These are phyloP conservation scores for Cydia splendana DNA, from an alignment of 1,140 invertebrate species.

Conservation along the genomic window DNA sequence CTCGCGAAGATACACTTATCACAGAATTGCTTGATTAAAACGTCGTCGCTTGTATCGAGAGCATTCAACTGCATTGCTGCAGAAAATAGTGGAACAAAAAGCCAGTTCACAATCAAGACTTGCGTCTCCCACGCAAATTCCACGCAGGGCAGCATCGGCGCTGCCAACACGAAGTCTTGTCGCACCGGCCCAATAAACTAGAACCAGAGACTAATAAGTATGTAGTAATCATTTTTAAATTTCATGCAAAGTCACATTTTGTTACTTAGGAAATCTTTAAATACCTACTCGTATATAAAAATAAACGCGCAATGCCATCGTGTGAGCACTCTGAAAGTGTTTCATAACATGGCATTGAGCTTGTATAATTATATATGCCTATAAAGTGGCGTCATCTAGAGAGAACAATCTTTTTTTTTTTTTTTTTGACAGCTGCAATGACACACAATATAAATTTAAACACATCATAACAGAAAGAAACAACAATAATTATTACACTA, in stretches of 20 bases:
- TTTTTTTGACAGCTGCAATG: too few relatives aligned
- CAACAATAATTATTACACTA: too few relatives aligned
- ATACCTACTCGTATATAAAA: too few relatives aligned
- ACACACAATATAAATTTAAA: too few relatives aligned
- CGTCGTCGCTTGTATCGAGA: background rate
- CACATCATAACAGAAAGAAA: too few relatives aligned
- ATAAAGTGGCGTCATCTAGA: background rate
- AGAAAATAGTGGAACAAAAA: slow-evolving; percentile 25
- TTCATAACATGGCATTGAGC: background rate
- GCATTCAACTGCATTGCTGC: slow-evolving; percentile 10
- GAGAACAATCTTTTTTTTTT: too few relatives aligned
- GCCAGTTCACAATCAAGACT: slow-evolving; percentile 25
- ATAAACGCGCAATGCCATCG: background rate
- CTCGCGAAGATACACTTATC: background rate
- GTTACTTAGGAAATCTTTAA: background rate
- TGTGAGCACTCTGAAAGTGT: background rate
- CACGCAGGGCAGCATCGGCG: slow-evolving; percentile 16
- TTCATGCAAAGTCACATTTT: background rate
- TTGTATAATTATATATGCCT: background rate
- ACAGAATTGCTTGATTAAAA: background rate
- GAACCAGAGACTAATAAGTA: background rate
- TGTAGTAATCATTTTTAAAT: background rate
- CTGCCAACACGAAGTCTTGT: slow-evolving; percentile 24
- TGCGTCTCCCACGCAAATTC: slow-evolving; percentile 26
- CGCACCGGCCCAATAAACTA: slow-evolving; percentile 17